phyloP scores from a whole-genome alignment of 2,113 vertebrate genomes.

The Pithys albifrons region DNA sequence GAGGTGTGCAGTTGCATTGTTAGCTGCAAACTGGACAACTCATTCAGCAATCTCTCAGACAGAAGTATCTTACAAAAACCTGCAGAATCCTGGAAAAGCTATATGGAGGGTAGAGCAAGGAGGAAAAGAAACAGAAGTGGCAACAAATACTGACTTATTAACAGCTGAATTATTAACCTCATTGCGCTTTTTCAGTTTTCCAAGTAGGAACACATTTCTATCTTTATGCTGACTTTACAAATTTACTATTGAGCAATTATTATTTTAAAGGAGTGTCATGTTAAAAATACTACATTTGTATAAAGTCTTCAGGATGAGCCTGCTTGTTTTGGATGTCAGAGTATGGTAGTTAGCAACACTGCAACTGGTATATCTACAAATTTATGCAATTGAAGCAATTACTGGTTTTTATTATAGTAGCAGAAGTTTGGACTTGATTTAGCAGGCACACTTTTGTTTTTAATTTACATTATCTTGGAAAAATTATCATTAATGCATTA shows the following conservation, averaged over 20 bases:
- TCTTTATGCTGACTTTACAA: neutral
- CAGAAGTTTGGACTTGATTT: neutral
- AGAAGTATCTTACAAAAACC: neutral
- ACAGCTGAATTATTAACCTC: neutral
- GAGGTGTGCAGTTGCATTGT: neutral
- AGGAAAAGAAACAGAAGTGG: neutral
- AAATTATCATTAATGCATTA: neutral
- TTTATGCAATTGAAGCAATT: neutral
- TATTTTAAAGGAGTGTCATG: neutral
- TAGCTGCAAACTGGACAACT: neutral
- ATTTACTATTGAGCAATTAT: neutral
- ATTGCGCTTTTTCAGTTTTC: neutral
- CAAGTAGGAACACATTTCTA: neutral
- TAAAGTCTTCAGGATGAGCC: neutral
- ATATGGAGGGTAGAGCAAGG: neutral
- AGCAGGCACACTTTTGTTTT: neutral
- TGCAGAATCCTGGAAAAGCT: neutral
- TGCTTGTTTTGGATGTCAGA: neutral
- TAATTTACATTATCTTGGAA: neutral
- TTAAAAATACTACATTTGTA: neutral
- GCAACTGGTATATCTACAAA: neutral
- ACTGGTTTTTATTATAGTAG: neutral
- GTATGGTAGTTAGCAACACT: neutral
- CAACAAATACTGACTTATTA: neutral
- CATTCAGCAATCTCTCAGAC: neutral